These are phyloP conservation scores for Arbacia lixula DNA, from an alignment of 53 echinoderm and acorn worm species.

Conservation along the genomic window DNA sequence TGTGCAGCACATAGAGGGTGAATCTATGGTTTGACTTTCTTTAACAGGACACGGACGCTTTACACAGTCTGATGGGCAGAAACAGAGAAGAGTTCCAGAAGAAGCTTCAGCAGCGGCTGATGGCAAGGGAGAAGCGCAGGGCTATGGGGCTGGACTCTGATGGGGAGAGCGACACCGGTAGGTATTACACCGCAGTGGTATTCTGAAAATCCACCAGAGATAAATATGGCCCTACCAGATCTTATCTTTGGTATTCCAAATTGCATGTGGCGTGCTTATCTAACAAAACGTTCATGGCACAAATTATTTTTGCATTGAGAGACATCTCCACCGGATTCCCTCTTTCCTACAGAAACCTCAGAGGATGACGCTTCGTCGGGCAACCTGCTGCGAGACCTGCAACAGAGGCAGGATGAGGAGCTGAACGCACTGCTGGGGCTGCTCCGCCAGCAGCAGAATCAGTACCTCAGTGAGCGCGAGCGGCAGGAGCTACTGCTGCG, in stretches of 20 bases:
- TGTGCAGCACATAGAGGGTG: not conserved
- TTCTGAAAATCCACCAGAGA: too few relatives aligned
- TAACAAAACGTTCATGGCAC: too few relatives aligned
- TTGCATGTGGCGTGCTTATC: too few relatives aligned
- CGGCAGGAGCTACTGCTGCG: slow-evolving; percentile 78
- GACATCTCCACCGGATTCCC: not conserved
- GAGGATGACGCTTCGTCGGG: slow-evolving; percentile 51
- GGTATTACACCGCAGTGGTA: too few relatives aligned
- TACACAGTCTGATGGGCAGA: slow-evolving; percentile 83
- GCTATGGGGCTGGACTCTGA: slow-evolving; percentile 81
- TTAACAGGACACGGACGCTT: slow-evolving; percentile 71
- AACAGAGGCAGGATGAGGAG: slow-evolving; percentile 84
- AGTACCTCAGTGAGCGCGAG: slow-evolving; percentile 76
- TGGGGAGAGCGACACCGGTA: slow-evolving; percentile 85
- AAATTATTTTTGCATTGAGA: not conserved
- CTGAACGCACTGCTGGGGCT: slow-evolving; percentile 77
- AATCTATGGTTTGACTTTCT: too few relatives aligned
- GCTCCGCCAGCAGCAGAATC: slow-evolving; percentile 65
- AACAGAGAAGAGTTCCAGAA: slow-evolving; percentile 89
- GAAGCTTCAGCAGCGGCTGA: slow-evolving; percentile 70
- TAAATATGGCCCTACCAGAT: too few relatives aligned
- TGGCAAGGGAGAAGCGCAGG: slow-evolving; percentile 66
- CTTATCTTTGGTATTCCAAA: too few relatives aligned
- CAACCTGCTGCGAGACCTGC: slow-evolving; percentile 82
- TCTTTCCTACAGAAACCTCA: slow-evolving; percentile 37